Base-by-base conservation (phyloP, 2,113 vertebrate genomes). In the Platysternon megacephalum region DNA sequence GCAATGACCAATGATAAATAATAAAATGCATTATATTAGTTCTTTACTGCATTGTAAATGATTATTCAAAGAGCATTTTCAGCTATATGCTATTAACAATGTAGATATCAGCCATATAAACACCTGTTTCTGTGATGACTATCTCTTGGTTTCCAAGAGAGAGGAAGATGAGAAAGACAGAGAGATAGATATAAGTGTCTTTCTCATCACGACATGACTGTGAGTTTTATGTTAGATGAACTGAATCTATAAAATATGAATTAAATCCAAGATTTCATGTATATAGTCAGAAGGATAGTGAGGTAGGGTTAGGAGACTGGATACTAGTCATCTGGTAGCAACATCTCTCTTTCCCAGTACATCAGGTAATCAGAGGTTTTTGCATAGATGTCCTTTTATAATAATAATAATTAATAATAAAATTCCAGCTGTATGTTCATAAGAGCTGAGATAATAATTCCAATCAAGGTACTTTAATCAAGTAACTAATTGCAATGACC, bases 121-220 rank as follows among this genome's bases (percentile, higher is more conserved):
- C 48, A 48, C 82, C 93, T 93, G 84, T 89, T 91, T 82, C 81
- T 93, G 86, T 97, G 95, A 96, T 98, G 97, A 97, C 96, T 93
- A 80, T 93, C 94, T 94, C 79, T 90, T 84, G 51, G 42, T 93
- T 90, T 94, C 94, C 72, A 97, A 93, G 56, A 58, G 48, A n/a
- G 19, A 51, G 84, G 91, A 90, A 87, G 51, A 91, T 84, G 82
- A 92, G 93, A 48, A 79, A 97, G 97, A 85, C 92, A 96, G 96
- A 72, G n/a, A 72, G 65, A 96, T 93, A 94, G 90, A 95, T 88
- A 46, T 46, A 74, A 93, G 74, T 56, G 90, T 97, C 78, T 65
- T 97, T 97, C 96, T 97, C 84, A 88, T 95, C 84, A 86, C 93
- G 89, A 97, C 96, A 97, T 97, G 96, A 87, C 90, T 86, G 93